Conservation (phyloP, 2,888 invertebrate species). For the Archips xylosteana region DNA sequence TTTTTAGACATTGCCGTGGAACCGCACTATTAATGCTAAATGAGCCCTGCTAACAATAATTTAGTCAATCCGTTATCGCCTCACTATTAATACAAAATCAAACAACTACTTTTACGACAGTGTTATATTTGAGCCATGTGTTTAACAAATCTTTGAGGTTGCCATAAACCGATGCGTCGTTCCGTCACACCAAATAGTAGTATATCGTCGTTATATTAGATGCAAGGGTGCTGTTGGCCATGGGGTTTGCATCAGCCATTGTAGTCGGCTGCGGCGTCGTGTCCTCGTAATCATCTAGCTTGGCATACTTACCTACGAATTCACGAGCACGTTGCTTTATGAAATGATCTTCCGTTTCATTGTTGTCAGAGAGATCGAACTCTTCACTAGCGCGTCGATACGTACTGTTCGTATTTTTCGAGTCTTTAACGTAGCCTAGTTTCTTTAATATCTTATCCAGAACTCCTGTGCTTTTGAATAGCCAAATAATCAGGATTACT, state of each 20-base stretch:
- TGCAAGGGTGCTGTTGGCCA: not conserved
- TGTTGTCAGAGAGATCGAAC: not conserved
- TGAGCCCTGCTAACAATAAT: no score
- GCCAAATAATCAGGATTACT: slow-evolving; percentile 8
- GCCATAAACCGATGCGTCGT: not conserved
- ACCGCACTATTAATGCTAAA: no score
- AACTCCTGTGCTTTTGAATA: slow-evolving; percentile 27
- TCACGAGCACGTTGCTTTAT: not conserved
- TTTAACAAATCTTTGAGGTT: not conserved
- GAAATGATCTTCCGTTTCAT: not conserved
- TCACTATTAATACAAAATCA: not conserved
- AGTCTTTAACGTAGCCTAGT: slow-evolving; percentile 15
- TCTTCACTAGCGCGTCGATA: not conserved
- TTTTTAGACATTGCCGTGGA: no score
- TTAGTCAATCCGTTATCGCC: no score
- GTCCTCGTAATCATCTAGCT: not conserved
- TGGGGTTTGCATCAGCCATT: not conserved
- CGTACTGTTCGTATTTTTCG: not conserved
- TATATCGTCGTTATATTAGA: not conserved
- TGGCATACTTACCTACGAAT: not conserved
- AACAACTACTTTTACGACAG: not conserved
- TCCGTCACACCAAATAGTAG: not conserved
- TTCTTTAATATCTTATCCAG: slow-evolving; percentile 31
- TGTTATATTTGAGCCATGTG: not conserved
- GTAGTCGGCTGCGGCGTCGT: not conserved